These are phyloP conservation scores for Ectobius pallidus DNA, from an alignment of 2,888 invertebrate genomes.

Conservation along the genomic window DNA sequence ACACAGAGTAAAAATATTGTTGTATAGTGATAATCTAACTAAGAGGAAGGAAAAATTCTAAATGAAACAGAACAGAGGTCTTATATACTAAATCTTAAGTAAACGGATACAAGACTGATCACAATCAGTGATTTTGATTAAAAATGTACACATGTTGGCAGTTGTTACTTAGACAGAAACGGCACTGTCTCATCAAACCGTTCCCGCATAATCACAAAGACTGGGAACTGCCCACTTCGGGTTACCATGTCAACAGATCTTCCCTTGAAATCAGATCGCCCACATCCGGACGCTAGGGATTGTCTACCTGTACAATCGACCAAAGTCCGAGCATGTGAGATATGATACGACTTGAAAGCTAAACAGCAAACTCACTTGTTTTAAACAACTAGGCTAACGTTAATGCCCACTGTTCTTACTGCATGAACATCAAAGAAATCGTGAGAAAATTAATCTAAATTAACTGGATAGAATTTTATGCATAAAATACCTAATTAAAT, in stretches of 20 bases:
- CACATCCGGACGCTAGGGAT: neutral
- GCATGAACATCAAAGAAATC: neutral
- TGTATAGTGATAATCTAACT: no score
- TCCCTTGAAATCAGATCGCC: neutral
- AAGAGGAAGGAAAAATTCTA: no score
- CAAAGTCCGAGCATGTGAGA: neutral
- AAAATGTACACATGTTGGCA: neutral
- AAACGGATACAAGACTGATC: no score
- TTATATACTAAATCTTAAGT: no score
- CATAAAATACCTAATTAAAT: no score
- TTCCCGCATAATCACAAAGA: no score
- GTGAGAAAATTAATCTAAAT: no score
- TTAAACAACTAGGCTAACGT: neutral
- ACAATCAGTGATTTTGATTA: neutral
- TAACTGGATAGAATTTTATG: no score
- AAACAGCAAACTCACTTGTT: neutral
- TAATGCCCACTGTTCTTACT: neutral
- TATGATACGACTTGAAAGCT: neutral
- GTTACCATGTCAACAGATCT: neutral
- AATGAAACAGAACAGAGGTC: no score
- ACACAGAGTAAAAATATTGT: no score
- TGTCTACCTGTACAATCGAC: neutral
- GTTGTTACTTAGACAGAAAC: neutral
- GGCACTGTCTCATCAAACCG: neutral
- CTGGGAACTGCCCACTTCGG: neutral